Evolutionary conservation across 1,140 invertebrate genomes (phyloP).

Genomic region (Conus ventricosus): DNA sequence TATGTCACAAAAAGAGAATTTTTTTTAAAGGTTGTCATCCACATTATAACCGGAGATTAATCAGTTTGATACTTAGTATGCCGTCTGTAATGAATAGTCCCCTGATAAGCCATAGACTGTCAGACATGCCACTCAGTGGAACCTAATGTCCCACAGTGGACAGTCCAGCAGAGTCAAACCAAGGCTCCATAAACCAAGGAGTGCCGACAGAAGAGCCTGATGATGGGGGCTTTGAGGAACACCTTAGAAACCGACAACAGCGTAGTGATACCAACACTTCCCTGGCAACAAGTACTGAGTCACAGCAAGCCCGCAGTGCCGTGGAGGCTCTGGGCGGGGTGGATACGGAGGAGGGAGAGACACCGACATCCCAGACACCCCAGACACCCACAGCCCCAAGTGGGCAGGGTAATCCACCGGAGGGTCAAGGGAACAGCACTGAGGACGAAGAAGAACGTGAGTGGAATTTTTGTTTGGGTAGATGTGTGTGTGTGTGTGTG

Average conservation of each 20-base stretch:
- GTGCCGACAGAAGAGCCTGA: conserved; percentile 24
- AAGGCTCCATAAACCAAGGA: background rate
- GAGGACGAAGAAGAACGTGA: conserved; percentile 71
- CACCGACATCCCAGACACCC: too few relatives aligned
- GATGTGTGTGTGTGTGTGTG: too few relatives aligned
- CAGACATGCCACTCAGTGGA: too few relatives aligned
- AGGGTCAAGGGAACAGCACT: conserved; percentile 15
- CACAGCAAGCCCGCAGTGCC: conserved; percentile 47
- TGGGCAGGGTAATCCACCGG: background rate
- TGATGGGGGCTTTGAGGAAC: conserved; percentile 51
- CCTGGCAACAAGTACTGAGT: conserved; percentile 32
- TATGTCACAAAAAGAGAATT: too few relatives aligned
- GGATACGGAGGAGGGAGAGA: conserved; percentile 14
- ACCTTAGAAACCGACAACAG: conserved; percentile 27
- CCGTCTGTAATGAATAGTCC: too few relatives aligned
- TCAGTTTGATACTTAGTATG: too few relatives aligned
- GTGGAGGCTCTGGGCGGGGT: conserved; percentile 41
- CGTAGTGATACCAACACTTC: conserved; percentile 7
- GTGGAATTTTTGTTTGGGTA: too few relatives aligned
- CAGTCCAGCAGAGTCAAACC: too few relatives aligned
- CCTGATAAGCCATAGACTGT: too few relatives aligned
- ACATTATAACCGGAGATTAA: too few relatives aligned
- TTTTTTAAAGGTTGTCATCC: too few relatives aligned
- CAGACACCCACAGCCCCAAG: background rate
- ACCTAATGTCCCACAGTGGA: too few relatives aligned